Evolutionary conservation across 1,140 invertebrate species (phyloP), one percentile per base, ranked within the genome.

Genomic region (Stegodyphus dumicola): DNA sequence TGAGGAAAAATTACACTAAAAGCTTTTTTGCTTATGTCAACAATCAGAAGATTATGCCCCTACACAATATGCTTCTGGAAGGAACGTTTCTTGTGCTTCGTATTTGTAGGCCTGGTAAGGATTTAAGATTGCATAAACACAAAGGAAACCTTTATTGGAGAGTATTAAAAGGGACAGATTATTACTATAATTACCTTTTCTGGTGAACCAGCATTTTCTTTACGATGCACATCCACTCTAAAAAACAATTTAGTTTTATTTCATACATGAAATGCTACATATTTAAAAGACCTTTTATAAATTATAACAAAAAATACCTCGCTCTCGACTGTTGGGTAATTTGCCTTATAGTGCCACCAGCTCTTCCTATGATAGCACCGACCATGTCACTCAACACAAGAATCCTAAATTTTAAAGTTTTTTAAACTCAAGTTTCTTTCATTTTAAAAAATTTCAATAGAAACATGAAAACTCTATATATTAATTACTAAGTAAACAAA

Each of bases 371-470:
- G 87, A 99, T 98, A 86, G 98, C 98, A 74, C 98, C 98, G 76
- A 99, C 96, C 95, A 97, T 97, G 90, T 98, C 97, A 90, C 95
- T 97, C 88, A 97, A 95, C n/a, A 99, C 97, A 71, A 99, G 92
- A 88, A 99, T 95, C 87, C 92, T 86, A 75, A 15, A 67, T 13
- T 5, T 13, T 5, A 67, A 67, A 7, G 6, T n/a, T 17, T 2
- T 5, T 7, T 67, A 2, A 17, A 67, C 17, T n/a, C n/a, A n/a
- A 67, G 7, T 67, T 7, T n/a, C 17, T 67, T 7, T 67, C 17
- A 2, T 6, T 18, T 67, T 9, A 67, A 5, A 67, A 67, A 17
- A 15, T 1, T 1, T 7, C n/a, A 67, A 7, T 6, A 67, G 15
- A 67, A 17, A 60, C 17, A 10, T 86, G 5, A 54, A 80, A 64